These are phyloP conservation scores for Pseudorasbora parva DNA, from an alignment of 2,113 vertebrate genomes.

Conservation along the genomic window DNA sequence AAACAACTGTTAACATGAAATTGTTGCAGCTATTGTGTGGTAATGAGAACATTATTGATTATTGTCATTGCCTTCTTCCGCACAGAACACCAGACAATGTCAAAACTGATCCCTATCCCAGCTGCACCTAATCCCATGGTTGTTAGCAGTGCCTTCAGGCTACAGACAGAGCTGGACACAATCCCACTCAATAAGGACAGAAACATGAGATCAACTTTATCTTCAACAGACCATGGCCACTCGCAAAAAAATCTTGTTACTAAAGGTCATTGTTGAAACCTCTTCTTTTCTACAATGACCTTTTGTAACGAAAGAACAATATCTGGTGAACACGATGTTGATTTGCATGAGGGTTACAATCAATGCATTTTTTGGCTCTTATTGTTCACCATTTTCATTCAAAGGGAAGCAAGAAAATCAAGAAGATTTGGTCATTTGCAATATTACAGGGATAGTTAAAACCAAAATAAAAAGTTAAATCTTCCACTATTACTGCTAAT, in stretches of 20 bases:
- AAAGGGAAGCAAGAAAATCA: background rate
- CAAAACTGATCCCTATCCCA: slow-evolving; percentile 63
- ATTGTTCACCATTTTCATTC: background rate
- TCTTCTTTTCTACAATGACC: slow-evolving; percentile 21
- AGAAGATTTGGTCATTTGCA: background rate
- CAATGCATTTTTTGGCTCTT: background rate
- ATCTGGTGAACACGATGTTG: slow-evolving; percentile 7
- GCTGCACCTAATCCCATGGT: slow-evolving; percentile 59
- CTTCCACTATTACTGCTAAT: background rate
- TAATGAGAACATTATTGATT: slow-evolving; percentile 78
- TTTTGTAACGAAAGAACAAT: slow-evolving; percentile 13
- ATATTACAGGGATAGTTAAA: background rate
- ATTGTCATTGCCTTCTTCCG: slow-evolving; percentile 57
- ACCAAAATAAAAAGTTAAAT: background rate
- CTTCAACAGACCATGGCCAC: slow-evolving; percentile 35
- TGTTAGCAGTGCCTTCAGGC: slow-evolving; percentile 63
- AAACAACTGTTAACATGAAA: slow-evolving; percentile 37
- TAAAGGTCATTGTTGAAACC: slow-evolving; percentile 39
- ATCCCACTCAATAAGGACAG: slow-evolving; percentile 46
- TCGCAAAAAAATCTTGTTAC: slow-evolving; percentile 2
- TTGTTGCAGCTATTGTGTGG: slow-evolving; percentile 52
- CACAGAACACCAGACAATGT: slow-evolving; percentile 65
- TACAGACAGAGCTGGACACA: slow-evolving; percentile 35
- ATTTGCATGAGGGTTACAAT: slow-evolving; percentile 15
- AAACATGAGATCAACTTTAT: slow-evolving; percentile 40